Conservation (phyloP, 1,140 invertebrate genomes). For the Scaptomyza pallida region DNA sequence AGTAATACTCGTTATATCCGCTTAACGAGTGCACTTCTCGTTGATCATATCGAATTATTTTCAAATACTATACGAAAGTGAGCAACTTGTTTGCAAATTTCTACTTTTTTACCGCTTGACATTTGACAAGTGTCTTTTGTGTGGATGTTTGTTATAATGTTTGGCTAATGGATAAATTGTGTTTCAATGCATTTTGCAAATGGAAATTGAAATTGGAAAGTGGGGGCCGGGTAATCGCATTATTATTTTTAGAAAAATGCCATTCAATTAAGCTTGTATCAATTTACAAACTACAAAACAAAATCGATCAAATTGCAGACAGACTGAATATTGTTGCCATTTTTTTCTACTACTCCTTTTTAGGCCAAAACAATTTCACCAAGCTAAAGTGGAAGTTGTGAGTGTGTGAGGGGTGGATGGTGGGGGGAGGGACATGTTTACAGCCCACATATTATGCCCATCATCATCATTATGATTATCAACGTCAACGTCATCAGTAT, state of each 20-base stretch:
- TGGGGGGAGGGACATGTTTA: conserved; percentile 1
- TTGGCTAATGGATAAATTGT: background rate
- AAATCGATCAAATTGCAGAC: conserved; percentile 63
- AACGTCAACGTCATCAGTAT: conserved; percentile 18
- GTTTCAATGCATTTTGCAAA: background rate
- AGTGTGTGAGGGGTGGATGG: too few relatives aligned
- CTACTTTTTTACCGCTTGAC: background rate
- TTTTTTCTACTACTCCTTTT: background rate
- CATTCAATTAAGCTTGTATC: conserved; percentile 51
- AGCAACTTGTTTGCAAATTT: background rate
- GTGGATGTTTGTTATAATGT: background rate
- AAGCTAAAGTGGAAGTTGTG: too few relatives aligned
- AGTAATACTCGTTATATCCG: too few relatives aligned
- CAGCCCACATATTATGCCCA: conserved; percentile 9
- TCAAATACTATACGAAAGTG: background rate
- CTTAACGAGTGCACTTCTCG: too few relatives aligned
- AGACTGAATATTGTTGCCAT: conserved; percentile 11
- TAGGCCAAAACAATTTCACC: background rate
- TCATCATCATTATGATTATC: background rate
- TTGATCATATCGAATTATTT: too few relatives aligned
- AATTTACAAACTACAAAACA: conserved; percentile 60
- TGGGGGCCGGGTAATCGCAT: background rate
- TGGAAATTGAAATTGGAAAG: background rate
- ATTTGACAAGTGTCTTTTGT: background rate
- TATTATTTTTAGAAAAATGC: conserved; percentile 13